Evolutionary conservation across 2,113 vertebrate genomes (phyloP), one percentile per base, ranked within the genome.

Genomic region (Nerophis ophidion): DNA sequence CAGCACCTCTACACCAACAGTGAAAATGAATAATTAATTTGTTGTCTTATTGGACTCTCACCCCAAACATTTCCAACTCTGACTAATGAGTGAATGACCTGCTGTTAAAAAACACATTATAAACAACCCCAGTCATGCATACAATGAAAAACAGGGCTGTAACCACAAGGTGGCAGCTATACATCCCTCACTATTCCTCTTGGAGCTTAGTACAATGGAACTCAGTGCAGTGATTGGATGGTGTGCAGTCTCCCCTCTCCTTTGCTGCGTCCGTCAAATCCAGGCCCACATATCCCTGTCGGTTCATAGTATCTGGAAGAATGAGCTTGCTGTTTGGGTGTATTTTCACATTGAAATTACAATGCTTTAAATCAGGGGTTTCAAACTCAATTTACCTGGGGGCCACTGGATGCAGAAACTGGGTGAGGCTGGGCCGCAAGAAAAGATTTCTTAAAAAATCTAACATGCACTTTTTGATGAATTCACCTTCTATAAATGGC

Each of bases 21-120:
- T 78, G 54, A 69, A 77, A 81, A 87, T 88, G 81, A 90, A 89
- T 89, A 87, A 90, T 90, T 83, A 84, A 89, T 85, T 84, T 61
- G 66, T 52, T 80, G 89, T 87, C 87, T 86, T 87, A 83, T 71
- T 66, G 65, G 73, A 74, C 71, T 80, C 63, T 81, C 69, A 77
- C 72, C 74, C 79, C 63, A 74, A 75, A 87, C 80, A 83, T 71
- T 68, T 63, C 72, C 85, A 84, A 85, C 79, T 86, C 82, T 75
- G 57, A 63, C 84, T 90, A 89, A 89, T 90, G 89, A 89, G 85
- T 85, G 81, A 87, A 75, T 84, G 69, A 56, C 36, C 54, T 56
- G 54, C 54, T 56, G 54, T 56, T 7, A 56, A 42, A 42, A 55
- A 8, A 52, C 6, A 52, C 2, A 35, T 74, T 82, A 76, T 70